Evolutionary conservation across 2,113 vertebrate species (phyloP).

Genomic region (Campylomormyrus numenius): DNA sequence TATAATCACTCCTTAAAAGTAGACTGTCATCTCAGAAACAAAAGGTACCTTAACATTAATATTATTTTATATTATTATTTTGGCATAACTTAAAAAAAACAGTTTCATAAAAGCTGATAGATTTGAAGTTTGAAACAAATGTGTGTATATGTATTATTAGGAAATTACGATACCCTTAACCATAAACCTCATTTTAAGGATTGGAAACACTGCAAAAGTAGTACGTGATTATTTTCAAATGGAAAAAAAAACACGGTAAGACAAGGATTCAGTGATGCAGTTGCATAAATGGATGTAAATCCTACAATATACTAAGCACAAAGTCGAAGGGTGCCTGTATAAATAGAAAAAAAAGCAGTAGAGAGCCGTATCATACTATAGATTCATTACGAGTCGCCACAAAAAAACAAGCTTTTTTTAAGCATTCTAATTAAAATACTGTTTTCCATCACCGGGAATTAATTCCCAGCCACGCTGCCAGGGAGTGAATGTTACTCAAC

Average conservation of each 20-base stretch:
- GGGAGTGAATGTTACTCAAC: constrained; percentile 37
- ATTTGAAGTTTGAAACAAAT: not conserved
- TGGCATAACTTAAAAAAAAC: not conserved
- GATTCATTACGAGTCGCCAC: not conserved
- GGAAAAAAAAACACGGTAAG: not conserved
- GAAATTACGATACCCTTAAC: not conserved
- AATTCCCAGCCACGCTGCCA: constrained; percentile 55
- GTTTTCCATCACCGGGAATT: constrained; percentile 39
- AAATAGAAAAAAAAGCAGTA: not conserved
- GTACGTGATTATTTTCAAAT: not conserved
- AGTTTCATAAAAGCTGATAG: not conserved
- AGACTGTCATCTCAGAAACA: not conserved
- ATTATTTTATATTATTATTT: not conserved
- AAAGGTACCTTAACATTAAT: not conserved
- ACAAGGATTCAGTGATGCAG: not conserved
- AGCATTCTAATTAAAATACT: constrained; percentile 39
- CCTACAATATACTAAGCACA: not conserved
- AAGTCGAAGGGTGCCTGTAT: not conserved
- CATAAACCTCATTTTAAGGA: not conserved
- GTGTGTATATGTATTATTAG: not conserved
- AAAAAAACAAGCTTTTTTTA: not conserved
- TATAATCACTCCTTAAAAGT: not conserved
- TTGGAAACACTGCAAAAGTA: not conserved
- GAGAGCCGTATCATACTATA: not conserved
- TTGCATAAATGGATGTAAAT: not conserved